Evolutionary conservation across 2,113 vertebrate species (phyloP).

Genomic region (Antidorcas marsupialis): DNA sequence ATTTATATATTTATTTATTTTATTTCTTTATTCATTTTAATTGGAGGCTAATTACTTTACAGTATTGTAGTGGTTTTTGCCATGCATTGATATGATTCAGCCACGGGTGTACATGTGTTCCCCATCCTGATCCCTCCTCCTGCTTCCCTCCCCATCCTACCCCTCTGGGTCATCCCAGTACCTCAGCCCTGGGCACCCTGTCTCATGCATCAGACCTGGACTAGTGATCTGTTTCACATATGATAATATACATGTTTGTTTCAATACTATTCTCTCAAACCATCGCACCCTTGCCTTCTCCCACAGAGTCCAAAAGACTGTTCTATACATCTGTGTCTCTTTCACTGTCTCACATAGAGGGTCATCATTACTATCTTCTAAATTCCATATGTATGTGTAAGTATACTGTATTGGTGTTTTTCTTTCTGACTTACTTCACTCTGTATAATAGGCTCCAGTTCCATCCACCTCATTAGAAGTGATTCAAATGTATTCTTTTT

Average conservation of each 20-base stretch:
- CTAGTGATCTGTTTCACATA: fast-evolving
- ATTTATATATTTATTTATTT: neutral
- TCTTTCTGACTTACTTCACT: neutral
- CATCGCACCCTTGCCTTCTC: neutral
- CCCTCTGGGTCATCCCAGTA: neutral
- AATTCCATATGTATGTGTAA: neutral
- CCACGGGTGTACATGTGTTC: fast-evolving
- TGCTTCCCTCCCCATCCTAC: neutral
- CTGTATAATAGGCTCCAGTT: neutral
- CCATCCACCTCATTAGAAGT: neutral
- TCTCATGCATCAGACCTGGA: neutral
- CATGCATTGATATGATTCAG: neutral
- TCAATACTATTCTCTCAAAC: neutral
- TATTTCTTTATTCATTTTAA: neutral
- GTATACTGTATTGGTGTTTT: neutral
- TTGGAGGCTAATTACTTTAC: neutral
- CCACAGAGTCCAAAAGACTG: neutral
- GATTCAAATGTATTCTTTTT: neutral
- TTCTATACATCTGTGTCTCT: neutral
- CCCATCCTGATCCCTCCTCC: neutral
- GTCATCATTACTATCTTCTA: neutral
- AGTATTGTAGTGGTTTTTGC: neutral
- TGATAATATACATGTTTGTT: neutral
- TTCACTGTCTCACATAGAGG: fast-evolving
- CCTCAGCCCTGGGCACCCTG: neutral